These are phyloP conservation scores for Drosophila yooni DNA, from an alignment of 2,888 invertebrate species.

Conservation along the genomic window DNA sequence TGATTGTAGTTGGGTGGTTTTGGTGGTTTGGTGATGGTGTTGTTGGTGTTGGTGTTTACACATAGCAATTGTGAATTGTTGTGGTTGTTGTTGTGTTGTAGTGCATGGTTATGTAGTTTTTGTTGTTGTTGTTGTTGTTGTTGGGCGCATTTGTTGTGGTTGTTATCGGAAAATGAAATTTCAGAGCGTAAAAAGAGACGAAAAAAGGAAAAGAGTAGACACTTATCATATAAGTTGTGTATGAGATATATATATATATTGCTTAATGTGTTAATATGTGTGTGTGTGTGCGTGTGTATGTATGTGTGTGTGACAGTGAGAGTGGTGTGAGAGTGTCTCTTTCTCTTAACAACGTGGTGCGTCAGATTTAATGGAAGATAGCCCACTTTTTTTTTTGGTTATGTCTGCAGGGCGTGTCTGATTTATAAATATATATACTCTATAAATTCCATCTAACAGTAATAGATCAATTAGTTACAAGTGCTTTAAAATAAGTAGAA, in stretches of 20 bases:
- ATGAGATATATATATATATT: conserved; percentile 73
- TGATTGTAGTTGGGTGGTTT: conserved; percentile 60
- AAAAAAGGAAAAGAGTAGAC: conserved; percentile 80
- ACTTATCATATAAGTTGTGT: conserved; percentile 81
- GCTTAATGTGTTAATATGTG: conserved; percentile 49
- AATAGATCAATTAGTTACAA: conserved; percentile 21
- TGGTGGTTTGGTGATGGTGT: conserved; percentile 28
- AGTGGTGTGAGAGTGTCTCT: conserved; percentile 16
- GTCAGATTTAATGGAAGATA: conserved; percentile 34
- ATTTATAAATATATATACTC: conserved; percentile 21
- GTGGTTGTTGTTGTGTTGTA: conserved; percentile 33
- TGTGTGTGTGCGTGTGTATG: conserved; percentile 3
- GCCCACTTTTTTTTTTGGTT: conserved; percentile 17
- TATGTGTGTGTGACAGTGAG: conserved; percentile 11
- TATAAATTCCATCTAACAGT: conserved; percentile 29
- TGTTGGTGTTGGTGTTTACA: conserved; percentile 35
- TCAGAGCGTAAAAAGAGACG: conserved; percentile 81
- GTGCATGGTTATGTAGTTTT: conserved; percentile 31
- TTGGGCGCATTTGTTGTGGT: conserved; percentile 53
- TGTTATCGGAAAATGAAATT: conserved; percentile 78
- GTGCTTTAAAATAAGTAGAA: conserved; percentile 19
- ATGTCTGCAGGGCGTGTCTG: conserved; percentile 30
- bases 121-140: conserved; percentile 41
- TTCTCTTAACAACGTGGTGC: conserved; percentile 45
- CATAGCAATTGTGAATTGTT: conserved; percentile 49